phyloP scores from a whole-genome alignment of 2,797 vertebrate species.

The Sebastiscus albofasciatus region DNA sequence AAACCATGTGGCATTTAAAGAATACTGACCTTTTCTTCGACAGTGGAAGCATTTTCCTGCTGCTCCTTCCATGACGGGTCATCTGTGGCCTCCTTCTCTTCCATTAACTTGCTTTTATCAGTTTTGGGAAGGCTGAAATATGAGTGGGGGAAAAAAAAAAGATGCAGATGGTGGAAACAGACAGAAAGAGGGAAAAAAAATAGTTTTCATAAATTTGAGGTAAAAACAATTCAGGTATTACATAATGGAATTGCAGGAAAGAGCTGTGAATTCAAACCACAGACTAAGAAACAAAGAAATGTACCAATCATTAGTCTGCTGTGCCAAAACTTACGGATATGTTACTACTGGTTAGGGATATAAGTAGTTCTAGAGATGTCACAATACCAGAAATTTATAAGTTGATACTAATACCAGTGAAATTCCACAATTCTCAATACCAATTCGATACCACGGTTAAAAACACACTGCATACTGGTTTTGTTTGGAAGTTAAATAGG shows the following conservation, averaged over 20 bases:
- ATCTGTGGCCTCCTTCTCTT: constrained; percentile 45
- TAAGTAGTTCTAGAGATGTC: neutral
- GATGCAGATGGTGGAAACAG: neutral
- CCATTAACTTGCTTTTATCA: constrained; percentile 27
- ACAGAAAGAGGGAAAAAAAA: neutral
- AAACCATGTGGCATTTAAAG: constrained; percentile 6
- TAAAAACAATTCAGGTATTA: neutral
- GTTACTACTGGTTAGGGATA: neutral
- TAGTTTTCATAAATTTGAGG: neutral
- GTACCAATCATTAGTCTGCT: neutral
- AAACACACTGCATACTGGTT: no score
- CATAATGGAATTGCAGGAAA: neutral
- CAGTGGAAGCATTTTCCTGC: constrained; percentile 10
- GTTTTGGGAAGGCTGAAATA: constrained; percentile 46
- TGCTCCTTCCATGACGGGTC: constrained; percentile 23
- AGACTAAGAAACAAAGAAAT: neutral
- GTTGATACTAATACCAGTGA: no score
- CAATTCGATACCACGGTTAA: no score
- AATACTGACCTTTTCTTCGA: constrained; percentile 62
- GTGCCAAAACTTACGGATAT: neutral
- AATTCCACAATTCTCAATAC: no score
- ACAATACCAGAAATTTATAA: no score
- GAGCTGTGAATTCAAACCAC: neutral
- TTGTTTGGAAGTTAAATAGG: no score
- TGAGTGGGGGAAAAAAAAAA: neutral